These are phyloP conservation scores for Puma concolor DNA, from an alignment of 2,113 vertebrate species.

Conservation along the genomic window DNA sequence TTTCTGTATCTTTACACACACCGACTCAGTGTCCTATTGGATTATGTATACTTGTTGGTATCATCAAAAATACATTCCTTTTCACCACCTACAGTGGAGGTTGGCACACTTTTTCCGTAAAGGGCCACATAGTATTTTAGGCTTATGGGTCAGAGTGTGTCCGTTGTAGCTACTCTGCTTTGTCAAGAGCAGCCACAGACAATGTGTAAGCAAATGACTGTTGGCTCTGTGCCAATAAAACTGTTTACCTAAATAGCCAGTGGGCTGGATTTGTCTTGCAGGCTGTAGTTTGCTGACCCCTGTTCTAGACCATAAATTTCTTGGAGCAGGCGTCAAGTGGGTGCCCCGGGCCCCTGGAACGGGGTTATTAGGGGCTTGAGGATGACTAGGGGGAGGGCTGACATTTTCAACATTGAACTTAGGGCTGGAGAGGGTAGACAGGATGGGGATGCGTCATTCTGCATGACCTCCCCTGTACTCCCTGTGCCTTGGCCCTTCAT, in stretches of 20 bases:
- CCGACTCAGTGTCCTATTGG: not conserved
- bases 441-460: not conserved
- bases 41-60: not conserved
- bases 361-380: not conserved
- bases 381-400: not conserved
- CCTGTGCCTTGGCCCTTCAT: not conserved
- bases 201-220: not conserved
- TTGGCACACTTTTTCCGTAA: not conserved
- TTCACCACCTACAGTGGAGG: not conserved
- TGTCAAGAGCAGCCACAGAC: not conserved
- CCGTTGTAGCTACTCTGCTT: not conserved
- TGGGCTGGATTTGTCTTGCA: not conserved
- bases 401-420: not conserved
- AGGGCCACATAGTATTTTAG: not conserved
- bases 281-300: not conserved
- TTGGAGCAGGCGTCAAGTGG: not conserved
- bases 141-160: not conserved
- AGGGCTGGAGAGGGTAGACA: not conserved
- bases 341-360: not conserved
- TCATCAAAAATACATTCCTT: not conserved
- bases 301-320: not conserved
- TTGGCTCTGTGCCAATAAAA: not conserved
- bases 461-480: not conserved
- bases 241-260: not conserved
- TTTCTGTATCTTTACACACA: not conserved